Evolutionary conservation across 2,888 invertebrate species (phyloP), one percentile per base, ranked within the genome.

Genomic region (Aphelenchoides bicaudatus): DNA sequence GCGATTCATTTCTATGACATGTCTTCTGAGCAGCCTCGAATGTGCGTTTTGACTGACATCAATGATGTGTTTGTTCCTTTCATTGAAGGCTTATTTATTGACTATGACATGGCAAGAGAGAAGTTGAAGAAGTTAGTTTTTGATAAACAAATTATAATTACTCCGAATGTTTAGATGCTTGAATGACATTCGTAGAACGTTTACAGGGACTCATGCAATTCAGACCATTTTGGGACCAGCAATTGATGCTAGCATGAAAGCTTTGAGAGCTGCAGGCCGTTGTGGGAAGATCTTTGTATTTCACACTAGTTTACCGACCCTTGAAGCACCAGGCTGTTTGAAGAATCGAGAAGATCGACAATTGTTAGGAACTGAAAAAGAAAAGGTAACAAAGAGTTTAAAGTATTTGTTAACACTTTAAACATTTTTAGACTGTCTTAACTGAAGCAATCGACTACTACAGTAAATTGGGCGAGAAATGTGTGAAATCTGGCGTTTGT

Each of bases 21-120:
- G 59, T 28, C 46, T 19, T 30, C 46, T n/a, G 47, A n/a, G 5
- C 46, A 58, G 10, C 59, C 68, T 2, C 52, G 65, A 25, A 69
- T 68, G 71, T 55, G 59, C 27, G 56, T 68, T 48, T 70, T 65
- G 6, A 58, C 46, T 29, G 98, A 99, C 81, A 87, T 92, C 34
- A 85, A 88, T 39, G 96, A 98, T 80, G 90, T 96, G 86, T 99
- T 99, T 83, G 93, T 98, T 84, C 98, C 98, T 0, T 83, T 96
- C 38, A 84, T 94, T 46, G 92, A 93, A 79, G 96, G 96, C 16
- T 90, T 91, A 78, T 83, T 91, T 1, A 88, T 88, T 67, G 87
- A 88, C 70, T 85, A 89, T 0, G 88, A 88, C 65, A 91, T 93
- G 79, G 90, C 91, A 16, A 88, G 87, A 50, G 82, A 86, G 0